Base-by-base conservation (phyloP, 2,113 vertebrate species). In the Cochlearius cochlearius region DNA sequence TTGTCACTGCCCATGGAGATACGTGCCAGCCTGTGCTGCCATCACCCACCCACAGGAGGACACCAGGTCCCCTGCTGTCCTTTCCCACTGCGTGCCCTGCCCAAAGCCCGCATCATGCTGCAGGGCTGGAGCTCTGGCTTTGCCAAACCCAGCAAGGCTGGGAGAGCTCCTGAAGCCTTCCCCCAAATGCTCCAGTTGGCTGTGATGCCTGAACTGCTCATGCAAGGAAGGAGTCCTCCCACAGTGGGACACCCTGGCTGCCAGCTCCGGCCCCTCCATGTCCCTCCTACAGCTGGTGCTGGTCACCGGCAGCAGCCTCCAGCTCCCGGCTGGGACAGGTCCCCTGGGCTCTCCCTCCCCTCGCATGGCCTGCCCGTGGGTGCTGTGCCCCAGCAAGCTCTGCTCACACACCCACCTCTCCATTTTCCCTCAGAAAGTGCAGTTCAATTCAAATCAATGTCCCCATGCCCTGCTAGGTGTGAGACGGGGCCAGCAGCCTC, bases 141-240 rank as follows among this genome's bases (percentile, higher is more conserved):
- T 80, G n/a, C 67, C 81, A 89, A 64, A 76, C 30, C 49, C 43
- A n/a, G 58, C 12, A 45, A 39, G 17, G 19, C 11, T 71, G 67
- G n/a, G 32, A 55, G 53, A 73, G 72, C 52, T 86, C 49, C 47
- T 3, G 1, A 88, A 94, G 53, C 17, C 36, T 85, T 88, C 29
- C 30, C 41, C 14, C 12, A 22, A 18, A 36, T 1, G 1, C 34
- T 18, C 11, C 0, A 0, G 17, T 59, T 4, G 0, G 50, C 72
- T 82, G 32, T 26, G 62, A 50, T 45, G 66, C 58, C 84, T 59
- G 80, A 89, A 63, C 59, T 89, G 67, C 76, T 91, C 79, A 79
- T 45, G 17, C 27, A 36, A 82, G 62, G 83, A 62, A 96, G 92
- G 83, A 88, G 84, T 73, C 80, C 85, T 76, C 43, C 60, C 75